Conservation (phyloP, 2,888 invertebrate genomes). For the Tetropium fuscum region DNA sequence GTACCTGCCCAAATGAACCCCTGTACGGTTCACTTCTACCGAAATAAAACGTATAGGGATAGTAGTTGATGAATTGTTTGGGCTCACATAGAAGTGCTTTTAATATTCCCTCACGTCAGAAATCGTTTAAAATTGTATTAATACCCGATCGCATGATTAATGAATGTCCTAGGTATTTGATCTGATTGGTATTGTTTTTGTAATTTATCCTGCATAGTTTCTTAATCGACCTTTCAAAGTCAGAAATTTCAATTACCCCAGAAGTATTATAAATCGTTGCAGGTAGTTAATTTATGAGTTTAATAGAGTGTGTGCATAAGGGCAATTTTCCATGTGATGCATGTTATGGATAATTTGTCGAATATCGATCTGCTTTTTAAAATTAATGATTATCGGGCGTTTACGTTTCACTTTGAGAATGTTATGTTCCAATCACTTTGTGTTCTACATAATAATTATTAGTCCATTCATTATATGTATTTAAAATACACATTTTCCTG, state of each 20-base stretch:
- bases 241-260: constrained; percentile 46
- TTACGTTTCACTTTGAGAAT: constrained; percentile 37
- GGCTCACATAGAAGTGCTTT: constrained; percentile 29
- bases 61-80: constrained; percentile 43
- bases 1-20: no score
- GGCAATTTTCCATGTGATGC: constrained; percentile 19
- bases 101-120: constrained; percentile 41
- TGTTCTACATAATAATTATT: background rate
- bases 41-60: constrained; percentile 22
- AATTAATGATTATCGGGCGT: constrained; percentile 36
- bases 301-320: constrained; percentile 16
- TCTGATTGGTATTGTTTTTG: constrained; percentile 38
- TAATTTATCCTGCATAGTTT: constrained; percentile 33
- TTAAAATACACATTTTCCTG: no score
- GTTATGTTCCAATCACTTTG: constrained; percentile 37
- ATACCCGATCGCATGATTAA: constrained; percentile 40
- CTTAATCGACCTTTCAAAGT: constrained; percentile 49
- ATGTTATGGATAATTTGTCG: constrained; percentile 32
- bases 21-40: no score
- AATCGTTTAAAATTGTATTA: constrained; percentile 44
- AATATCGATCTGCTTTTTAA: constrained; percentile 34
- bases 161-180: constrained; percentile 40
- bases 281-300: constrained; percentile 34
- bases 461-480: no score
- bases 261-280: constrained; percentile 49